phyloP scores from a whole-genome alignment of 2,113 vertebrate species.

The Rutilus rutilus region DNA sequence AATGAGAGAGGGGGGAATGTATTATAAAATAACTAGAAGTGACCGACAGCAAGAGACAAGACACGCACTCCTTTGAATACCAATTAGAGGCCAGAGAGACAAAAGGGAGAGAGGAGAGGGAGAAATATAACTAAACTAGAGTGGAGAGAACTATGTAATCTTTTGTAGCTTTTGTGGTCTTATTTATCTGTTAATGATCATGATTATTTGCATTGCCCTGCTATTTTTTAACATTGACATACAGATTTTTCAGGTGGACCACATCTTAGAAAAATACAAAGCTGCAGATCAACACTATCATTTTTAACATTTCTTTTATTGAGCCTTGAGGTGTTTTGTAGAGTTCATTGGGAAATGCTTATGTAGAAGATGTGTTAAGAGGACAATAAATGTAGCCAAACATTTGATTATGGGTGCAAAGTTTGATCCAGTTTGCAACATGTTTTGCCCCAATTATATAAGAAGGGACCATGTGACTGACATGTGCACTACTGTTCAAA shows the following conservation, averaged over 20 bases:
- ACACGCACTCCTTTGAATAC: slow-evolving; percentile 86
- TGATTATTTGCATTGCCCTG: background rate
- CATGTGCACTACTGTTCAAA: too few species aligned
- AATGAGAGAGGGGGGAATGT: slow-evolving; percentile 87
- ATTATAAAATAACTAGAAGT: slow-evolving; percentile 91
- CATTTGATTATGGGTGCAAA: too few species aligned
- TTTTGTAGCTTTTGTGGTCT: background rate
- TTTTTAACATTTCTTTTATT: background rate
- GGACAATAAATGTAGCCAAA: too few species aligned
- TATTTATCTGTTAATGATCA: background rate
- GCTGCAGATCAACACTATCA: background rate
- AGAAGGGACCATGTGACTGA: too few species aligned
- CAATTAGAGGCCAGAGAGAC: slow-evolving; percentile 79
- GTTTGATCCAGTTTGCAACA: too few species aligned
- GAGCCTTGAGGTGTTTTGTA: background rate
- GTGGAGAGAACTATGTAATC: background rate
- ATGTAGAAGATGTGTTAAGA: too few species aligned
- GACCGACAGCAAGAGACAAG: slow-evolving; percentile 86
- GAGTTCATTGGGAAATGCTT: background rate
- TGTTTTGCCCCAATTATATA: too few species aligned
- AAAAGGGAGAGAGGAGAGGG: background rate
- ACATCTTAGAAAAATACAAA: background rate
- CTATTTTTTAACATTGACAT: background rate
- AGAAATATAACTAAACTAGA: background rate
- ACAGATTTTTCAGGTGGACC: background rate